Evolutionary conservation across 2,797 vertebrate genomes (phyloP).

Genomic region (Sylvilagus floridanus): DNA sequence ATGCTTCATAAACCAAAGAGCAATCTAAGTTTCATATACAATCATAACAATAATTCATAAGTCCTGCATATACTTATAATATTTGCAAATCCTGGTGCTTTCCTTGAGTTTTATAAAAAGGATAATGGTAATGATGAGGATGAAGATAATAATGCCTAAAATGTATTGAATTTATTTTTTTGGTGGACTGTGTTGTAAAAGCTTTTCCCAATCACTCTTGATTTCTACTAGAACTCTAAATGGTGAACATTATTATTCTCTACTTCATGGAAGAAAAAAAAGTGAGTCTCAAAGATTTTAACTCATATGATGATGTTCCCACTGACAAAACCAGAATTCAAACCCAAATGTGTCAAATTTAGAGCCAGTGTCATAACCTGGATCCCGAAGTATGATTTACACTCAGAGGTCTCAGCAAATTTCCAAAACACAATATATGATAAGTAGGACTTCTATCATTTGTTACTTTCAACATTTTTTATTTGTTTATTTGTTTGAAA

Average conservation of each 20-base stretch:
- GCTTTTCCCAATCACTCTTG: neutral
- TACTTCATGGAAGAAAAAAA: neutral
- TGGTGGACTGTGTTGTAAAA: neutral
- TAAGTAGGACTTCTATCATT: neutral
- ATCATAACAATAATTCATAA: neutral
- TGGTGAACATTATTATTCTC: neutral
- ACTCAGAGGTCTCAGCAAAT: neutral
- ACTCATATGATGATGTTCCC: neutral
- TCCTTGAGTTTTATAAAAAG: neutral
- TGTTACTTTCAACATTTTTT: neutral
- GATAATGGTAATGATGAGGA: neutral
- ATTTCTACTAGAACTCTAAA: constrained; percentile 19
- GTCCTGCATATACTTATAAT: neutral
- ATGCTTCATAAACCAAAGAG: neutral
- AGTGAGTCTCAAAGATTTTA: neutral
- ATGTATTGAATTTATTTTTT: neutral
- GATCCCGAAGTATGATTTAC: neutral
- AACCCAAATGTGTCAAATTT: neutral
- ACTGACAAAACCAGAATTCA: neutral
- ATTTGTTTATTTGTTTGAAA: too few relatives aligned
- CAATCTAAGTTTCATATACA: neutral
- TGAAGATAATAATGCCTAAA: neutral
- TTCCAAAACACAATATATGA: neutral
- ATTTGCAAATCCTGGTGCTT: neutral
- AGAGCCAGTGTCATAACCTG: neutral